phyloP scores from a whole-genome alignment of 1,140 invertebrate genomes.

The Colletes gigas region DNA sequence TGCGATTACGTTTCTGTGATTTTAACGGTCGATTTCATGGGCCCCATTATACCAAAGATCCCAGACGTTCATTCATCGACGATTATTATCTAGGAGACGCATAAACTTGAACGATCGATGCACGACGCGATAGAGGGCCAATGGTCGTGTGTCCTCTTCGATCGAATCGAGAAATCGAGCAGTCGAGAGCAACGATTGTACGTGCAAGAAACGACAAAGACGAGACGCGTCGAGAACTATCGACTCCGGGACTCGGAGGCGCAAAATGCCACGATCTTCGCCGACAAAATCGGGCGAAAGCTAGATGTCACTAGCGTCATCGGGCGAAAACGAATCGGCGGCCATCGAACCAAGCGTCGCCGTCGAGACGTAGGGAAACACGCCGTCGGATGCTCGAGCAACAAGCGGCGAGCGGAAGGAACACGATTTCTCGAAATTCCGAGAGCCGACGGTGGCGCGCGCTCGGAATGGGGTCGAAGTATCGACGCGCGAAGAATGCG shows the following conservation, averaged over 20 bases:
- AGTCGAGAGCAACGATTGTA: background rate
- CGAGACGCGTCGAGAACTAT: background rate
- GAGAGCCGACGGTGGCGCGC: background rate
- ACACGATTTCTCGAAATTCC: conserved; percentile 38
- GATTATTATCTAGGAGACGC: background rate
- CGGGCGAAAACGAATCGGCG: no score
- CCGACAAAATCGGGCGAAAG: no score
- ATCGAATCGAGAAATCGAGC: background rate
- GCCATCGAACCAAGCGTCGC: background rate
- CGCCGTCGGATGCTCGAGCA: conserved; percentile 3
- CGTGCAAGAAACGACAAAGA: background rate
- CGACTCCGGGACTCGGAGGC: no score
- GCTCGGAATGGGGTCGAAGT: conserved; percentile 30
- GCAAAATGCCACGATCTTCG: background rate
- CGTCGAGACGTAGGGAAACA: background rate
- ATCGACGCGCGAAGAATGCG: conserved; percentile 32
- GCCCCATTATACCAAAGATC: background rate
- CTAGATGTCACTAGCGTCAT: no score
- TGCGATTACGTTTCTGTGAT: conserved; percentile 63
- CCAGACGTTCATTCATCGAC: background rate
- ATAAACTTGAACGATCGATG: background rate
- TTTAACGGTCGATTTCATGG: conserved; percentile 25
- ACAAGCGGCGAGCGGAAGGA: background rate
- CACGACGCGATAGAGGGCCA: conserved; percentile 6
- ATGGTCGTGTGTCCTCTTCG: conserved; percentile 34